Percentiles rank a stretch among this genome's conserved stretches.
These are phyloP conservation scores for Parapsyche elsis DNA, from an alignment of 1,140 invertebrate species.

Conservation along the genomic window DNA sequence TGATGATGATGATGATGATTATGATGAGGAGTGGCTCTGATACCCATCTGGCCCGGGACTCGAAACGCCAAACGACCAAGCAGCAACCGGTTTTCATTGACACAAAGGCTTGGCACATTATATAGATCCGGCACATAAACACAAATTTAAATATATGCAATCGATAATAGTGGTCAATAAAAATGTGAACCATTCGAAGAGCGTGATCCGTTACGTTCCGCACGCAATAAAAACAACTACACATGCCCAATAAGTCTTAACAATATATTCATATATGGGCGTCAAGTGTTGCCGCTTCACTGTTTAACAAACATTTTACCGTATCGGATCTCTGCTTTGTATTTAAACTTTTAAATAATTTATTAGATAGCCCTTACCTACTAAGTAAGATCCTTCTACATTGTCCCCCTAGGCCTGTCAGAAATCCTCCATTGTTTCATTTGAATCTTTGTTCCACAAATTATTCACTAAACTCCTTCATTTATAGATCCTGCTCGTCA, in stretches of 20 bases:
- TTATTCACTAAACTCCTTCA: too few relatives aligned
- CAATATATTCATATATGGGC: too few relatives aligned
- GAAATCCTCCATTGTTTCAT: too few relatives aligned
- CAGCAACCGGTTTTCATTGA: slow-evolving; percentile 21
- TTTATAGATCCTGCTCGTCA: too few relatives aligned
- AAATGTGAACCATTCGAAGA: slow-evolving; percentile 5
- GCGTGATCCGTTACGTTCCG: slow-evolving; percentile 6
- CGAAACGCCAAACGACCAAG: background rate
- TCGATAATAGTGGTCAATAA: slow-evolving; percentile 14
- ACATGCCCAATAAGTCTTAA: background rate
- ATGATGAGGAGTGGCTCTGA: background rate
- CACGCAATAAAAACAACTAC: background rate
- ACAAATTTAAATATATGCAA: slow-evolving; percentile 27
- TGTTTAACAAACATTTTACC: too few relatives aligned
- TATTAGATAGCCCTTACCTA: too few relatives aligned
- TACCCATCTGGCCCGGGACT: background rate
- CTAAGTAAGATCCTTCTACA: too few relatives aligned
- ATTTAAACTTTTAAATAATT: too few relatives aligned
- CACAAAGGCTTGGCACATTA: slow-evolving; percentile 11
- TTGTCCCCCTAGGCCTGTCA: too few relatives aligned
- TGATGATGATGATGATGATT: slow-evolving; percentile 13
- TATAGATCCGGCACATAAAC: slow-evolving; percentile 30
- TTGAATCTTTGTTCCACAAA: too few relatives aligned
- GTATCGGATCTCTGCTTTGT: too few relatives aligned
- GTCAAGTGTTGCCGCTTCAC: too few relatives aligned